Base-by-base conservation (phyloP, 2,797 vertebrate genomes). In the Lutra lutra region DNA sequence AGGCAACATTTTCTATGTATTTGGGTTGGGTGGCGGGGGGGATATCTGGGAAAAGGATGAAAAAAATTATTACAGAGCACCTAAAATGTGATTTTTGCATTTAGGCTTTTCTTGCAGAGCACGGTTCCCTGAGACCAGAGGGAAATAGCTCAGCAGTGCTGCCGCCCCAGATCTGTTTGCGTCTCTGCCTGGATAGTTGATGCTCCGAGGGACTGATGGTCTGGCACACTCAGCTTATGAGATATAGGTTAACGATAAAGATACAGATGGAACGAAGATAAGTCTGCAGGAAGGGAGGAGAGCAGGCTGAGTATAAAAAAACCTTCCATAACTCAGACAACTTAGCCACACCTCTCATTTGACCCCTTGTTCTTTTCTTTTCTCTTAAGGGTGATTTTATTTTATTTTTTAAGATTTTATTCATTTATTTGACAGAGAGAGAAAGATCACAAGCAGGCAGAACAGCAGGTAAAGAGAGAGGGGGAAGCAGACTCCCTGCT, bases 161-260 rank as follows among this genome's bases (percentile, higher is more conserved):
- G 48, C 60, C 66, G 43, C 0, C 72, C 78, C 73, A 86, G 78
- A 72, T 54, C 72, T 73, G 5, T 77, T 86, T 78, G 38, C 12
- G 0, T 89, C 56, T 87, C 85, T 94, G 43, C 56, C 43, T 7
- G 1, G 13, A 40, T 20, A 77, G 86, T 40, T 18, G 70, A 78
- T 40, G 38, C 38, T 92, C 78, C 58, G 84, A 88, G 56, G 2
- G 18, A 43, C 7, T 27, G 38, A 83, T 5, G 73, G 56, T 84
- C 68, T 85, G 64, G 35, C 85, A 70, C 5, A 10, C 46, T 95
- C 91, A 48, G 75, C 54, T 89, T 83, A 72, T 54, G 92, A 96
- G 84, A 96, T 83, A 58, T 29, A 94, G 86, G 80, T 82, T 86
- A 92, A n/a, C 80, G 96, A 93, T 82, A 73, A 79, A 95, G 64